Base-by-base conservation (phyloP, 1,140 invertebrate genomes). In the Lucilia sericata region DNA sequence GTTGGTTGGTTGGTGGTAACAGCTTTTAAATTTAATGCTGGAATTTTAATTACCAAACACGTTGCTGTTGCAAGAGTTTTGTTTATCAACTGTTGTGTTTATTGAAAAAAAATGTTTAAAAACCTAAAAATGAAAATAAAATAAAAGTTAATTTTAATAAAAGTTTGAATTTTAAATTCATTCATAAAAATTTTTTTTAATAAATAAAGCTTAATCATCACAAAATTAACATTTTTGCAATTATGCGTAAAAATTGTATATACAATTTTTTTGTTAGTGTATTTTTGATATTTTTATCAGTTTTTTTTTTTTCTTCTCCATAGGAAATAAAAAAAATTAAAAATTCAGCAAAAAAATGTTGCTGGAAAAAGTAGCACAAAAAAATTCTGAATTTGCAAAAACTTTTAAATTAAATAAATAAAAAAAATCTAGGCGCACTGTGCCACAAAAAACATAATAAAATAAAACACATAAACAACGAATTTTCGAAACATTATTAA, bases 381-480 rank as follows among this genome's bases (percentile, higher is more conserved):
- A 70, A 70, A 19, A 21, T 12, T 21, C n/a, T 70, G n/a, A 19
- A 70, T 21, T 70, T 21, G 65, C 65, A 70, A 70, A 70, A 70
- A 70, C 21, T 10, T 21, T 70, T 17, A 19, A 60, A 60, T 60
- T 60, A 60, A 65, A 65, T 65, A 70, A 51, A 21, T 60, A 60
- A 25, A 21, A 70, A 70, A 70, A 70, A 21, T 4, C 65, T 70
- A 70, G 65, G 65, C 65, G 65, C 65, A 70, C 65, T 70, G 21
- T 70, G n/a, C 65, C 19, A 21, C 8, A 70, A 70, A 70, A 70
- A 70, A 25, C 3, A 4, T 10, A 70, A 70, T 70, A 70, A 70
- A 25, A 25, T 10, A 12, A 10, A 70, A 42, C 5, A 10, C 0
- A 8, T 42, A 8, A 8, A 42, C 42, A 42, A 7, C 42, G 42